Evolutionary conservation across 2,113 vertebrate species (phyloP).

Genomic region (Caranx melampygus): DNA sequence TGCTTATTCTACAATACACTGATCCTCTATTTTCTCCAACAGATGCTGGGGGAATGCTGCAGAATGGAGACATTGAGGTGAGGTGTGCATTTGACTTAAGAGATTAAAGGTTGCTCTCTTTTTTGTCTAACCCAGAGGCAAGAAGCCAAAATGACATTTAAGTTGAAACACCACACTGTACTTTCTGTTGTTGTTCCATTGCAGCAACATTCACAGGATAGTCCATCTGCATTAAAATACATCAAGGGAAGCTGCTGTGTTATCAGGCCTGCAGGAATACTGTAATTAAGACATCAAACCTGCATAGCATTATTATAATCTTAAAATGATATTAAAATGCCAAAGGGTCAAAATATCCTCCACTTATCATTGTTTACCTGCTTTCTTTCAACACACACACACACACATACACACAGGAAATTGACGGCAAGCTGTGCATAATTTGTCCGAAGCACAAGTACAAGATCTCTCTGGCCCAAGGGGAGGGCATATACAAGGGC

Average conservation of each 20-base stretch:
- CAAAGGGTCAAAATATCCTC: slow-evolving; percentile 8
- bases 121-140: not conserved
- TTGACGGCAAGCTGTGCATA: slow-evolving; percentile 89
- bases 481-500: slow-evolving; percentile 90
- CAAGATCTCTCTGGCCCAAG: slow-evolving; percentile 89
- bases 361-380: slow-evolving; percentile 17
- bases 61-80: slow-evolving; percentile 94
- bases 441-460: slow-evolving; percentile 95
- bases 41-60: slow-evolving; percentile 90
- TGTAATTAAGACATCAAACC: slow-evolving; percentile 38
- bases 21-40: slow-evolving; percentile 54
- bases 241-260: not conserved
- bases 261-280: not conserved
- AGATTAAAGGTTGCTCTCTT: not conserved
- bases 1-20: slow-evolving; percentile 51
- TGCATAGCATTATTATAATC: slow-evolving; percentile 43
- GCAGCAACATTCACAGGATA: not conserved
- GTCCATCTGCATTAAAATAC: slow-evolving; percentile 7
- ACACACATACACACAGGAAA: slow-evolving; percentile 82
- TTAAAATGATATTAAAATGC: slow-evolving; percentile 9
- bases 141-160: not conserved
- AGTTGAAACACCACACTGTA: not conserved
- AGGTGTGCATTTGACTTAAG: slow-evolving; percentile 27
- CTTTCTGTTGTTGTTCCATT: not conserved
- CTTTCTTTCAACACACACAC: slow-evolving; percentile 36